These are phyloP conservation scores for Serripes groenlandicus DNA, from an alignment of 2,888 invertebrate genomes.

Conservation along the genomic window DNA sequence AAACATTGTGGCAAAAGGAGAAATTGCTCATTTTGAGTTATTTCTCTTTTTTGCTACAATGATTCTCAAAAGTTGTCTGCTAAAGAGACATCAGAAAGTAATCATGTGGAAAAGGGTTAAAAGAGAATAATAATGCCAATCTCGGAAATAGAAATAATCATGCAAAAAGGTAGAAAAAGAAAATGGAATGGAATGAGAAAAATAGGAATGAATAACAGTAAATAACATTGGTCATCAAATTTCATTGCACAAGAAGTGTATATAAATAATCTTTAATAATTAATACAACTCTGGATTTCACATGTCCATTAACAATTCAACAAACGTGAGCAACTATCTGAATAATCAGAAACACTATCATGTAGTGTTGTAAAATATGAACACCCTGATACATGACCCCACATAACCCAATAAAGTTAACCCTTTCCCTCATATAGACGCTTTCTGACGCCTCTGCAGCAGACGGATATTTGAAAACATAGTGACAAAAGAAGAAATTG, in stretches of 20 bases:
- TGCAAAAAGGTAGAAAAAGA: too few relatives aligned
- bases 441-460: not conserved
- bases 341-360: not conserved
- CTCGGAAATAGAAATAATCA: too few relatives aligned
- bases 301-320: not conserved
- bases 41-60: not conserved
- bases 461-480: not conserved
- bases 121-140: too few relatives aligned
- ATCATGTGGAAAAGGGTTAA: not conserved
- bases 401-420: not conserved
- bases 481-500: conserved; percentile 1
- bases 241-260: not conserved
- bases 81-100: not conserved
- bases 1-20: not conserved
- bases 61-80: not conserved
- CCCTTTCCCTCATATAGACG: not conserved
- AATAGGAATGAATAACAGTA: too few relatives aligned
- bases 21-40: not conserved
- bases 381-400: too few relatives aligned
- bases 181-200: too few relatives aligned
- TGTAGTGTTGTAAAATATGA: too few relatives aligned
- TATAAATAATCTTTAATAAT: not conserved
- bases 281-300: not conserved
- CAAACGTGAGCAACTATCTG: not conserved
- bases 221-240: too few relatives aligned